Conservation (phyloP, 2,888 invertebrate species). For the Agapostemon virescens region DNA sequence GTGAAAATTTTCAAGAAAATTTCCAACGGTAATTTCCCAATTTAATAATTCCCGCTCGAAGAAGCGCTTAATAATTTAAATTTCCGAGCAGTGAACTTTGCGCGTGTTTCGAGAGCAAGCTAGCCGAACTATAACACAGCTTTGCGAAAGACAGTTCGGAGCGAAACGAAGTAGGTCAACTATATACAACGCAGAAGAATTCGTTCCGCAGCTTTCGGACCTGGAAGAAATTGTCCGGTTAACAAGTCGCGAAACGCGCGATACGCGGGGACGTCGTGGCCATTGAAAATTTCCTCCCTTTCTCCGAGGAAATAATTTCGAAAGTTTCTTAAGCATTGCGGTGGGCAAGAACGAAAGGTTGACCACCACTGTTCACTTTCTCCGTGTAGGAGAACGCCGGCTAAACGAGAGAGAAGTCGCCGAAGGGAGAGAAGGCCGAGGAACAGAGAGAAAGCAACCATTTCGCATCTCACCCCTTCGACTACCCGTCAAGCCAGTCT, state of each 20-base stretch:
- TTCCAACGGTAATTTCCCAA: not conserved
- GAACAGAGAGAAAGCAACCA: slow-evolving; percentile 71
- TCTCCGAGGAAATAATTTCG: not conserved
- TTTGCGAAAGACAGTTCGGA: slow-evolving; percentile 18
- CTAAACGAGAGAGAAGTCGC: slow-evolving; percentile 53
- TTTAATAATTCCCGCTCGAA: not conserved
- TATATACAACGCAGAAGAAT: slow-evolving; percentile 11
- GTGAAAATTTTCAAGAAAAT: not conserved
- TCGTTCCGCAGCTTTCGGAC: not conserved
- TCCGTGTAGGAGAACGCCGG: slow-evolving; percentile 62
- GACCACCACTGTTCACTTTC: slow-evolving; percentile 79
- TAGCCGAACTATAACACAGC: not conserved
- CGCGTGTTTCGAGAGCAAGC: slow-evolving; percentile 21
- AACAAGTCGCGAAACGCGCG: not conserved
- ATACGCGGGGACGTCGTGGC: no score
- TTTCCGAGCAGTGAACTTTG: not conserved
- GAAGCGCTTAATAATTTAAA: not conserved
- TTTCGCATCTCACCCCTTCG: slow-evolving; percentile 78
- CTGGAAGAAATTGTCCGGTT: not conserved
- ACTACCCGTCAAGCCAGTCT: slow-evolving; percentile 72
- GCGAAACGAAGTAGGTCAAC: slow-evolving; percentile 47
- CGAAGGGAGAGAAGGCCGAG: slow-evolving; percentile 16
- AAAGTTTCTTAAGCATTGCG: not conserved
- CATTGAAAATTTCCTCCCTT: not conserved
- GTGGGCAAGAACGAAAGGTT: slow-evolving; percentile 58